Evolutionary conservation across 2,113 vertebrate species (phyloP).

Genomic region (Noctilio leporinus): DNA sequence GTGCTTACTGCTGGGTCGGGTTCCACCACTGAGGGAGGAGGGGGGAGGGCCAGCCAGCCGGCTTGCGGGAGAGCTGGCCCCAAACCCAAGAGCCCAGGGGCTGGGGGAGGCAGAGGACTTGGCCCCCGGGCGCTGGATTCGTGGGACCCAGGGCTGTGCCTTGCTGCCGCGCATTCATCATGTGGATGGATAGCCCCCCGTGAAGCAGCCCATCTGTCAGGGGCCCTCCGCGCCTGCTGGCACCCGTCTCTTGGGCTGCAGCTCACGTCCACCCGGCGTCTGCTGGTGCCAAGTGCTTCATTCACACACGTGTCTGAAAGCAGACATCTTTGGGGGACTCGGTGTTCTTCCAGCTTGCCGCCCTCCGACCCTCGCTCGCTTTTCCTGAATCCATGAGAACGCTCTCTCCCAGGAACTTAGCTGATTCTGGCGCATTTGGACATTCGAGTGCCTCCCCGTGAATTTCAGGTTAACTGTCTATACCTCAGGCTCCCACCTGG

Average conservation of each 20-base stretch:
- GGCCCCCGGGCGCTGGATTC: background rate
- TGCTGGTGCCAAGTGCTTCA: background rate
- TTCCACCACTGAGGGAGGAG: slow-evolving; percentile 16
- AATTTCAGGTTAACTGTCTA: background rate
- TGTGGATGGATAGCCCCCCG: background rate
- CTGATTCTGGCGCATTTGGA: too few species aligned
- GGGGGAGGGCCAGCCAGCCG: background rate
- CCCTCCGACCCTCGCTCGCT: accelerated
- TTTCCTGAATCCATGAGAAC: background rate
- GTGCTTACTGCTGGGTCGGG: slow-evolving; percentile 59
- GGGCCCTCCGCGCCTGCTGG: background rate
- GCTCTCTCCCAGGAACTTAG: too few species aligned
- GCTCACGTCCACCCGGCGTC: background rate
- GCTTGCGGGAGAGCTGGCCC: background rate
- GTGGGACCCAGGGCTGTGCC: background rate
- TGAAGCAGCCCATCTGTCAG: background rate
- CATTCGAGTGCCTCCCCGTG: background rate
- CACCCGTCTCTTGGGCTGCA: background rate
- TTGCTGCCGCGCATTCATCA: background rate
- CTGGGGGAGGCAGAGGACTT: background rate
- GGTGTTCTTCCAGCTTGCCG: background rate
- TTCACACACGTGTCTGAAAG: background rate
- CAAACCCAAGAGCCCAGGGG: background rate
- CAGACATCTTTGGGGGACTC: background rate
- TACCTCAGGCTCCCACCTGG: background rate